These are phyloP conservation scores for Parapsyche elsis DNA, from an alignment of 1,140 invertebrate species.

Conservation along the genomic window DNA sequence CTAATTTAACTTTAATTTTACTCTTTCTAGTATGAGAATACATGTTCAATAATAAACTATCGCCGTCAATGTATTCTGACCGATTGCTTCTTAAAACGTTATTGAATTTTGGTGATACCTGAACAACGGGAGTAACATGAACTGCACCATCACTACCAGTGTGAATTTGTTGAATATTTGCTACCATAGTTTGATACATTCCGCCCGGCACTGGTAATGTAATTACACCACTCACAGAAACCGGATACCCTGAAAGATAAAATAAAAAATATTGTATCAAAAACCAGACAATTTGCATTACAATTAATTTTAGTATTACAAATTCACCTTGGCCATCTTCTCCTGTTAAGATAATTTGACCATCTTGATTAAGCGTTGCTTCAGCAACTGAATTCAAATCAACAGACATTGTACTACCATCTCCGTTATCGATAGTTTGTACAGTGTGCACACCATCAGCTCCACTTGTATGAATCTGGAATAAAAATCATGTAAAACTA, in stretches of 20 bases:
- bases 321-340: constrained; percentile 90
- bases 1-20: too few relatives aligned
- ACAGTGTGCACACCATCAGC: constrained; percentile 77
- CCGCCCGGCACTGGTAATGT: constrained; percentile 94
- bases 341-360: constrained; percentile 93
- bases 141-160: constrained; percentile 81
- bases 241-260: constrained; percentile 76
- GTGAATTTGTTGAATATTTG: constrained; percentile 86
- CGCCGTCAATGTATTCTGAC: not conserved
- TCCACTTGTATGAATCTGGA: constrained; percentile 79
- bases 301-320: constrained; percentile 58
- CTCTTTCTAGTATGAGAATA: too few relatives aligned
- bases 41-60: not conserved
- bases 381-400: constrained; percentile 90
- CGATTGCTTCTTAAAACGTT: not conserved
- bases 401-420: constrained; percentile 78
- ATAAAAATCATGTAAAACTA: not conserved
- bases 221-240: constrained; percentile 93
- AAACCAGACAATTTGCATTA: constrained; percentile 58
- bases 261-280: constrained; percentile 16
- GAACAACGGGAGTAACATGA: constrained; percentile 83
- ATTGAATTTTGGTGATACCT: constrained; percentile 69
- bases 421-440: constrained; percentile 82
- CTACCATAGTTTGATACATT: constrained; percentile 97
- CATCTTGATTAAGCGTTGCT: constrained; percentile 88